Conservation (phyloP, 2,888 invertebrate species). For the Scaptomyza caliginosa region DNA sequence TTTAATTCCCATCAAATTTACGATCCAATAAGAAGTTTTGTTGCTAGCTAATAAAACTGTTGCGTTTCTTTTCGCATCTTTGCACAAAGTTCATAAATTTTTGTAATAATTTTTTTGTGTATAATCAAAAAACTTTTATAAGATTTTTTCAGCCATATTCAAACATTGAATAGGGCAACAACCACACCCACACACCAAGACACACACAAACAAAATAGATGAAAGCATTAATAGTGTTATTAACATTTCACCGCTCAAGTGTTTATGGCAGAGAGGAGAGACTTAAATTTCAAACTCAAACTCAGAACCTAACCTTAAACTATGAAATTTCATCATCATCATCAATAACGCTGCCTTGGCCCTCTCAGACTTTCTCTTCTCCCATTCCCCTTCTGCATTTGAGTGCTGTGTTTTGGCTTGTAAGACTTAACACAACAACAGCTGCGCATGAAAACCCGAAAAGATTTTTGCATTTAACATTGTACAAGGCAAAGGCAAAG, state of each 20-base stretch:
- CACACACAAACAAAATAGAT: background rate
- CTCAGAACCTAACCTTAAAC: conserved; percentile 19
- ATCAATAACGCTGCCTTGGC: conserved; percentile 55
- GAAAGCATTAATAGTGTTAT: conserved; percentile 8
- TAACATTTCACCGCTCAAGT: conserved; percentile 65
- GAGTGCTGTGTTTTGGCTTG: conserved; percentile 36
- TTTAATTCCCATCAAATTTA: background rate
- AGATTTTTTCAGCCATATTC: conserved; percentile 9
- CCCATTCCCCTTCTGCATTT: conserved; percentile 48
- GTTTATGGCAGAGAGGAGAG: conserved; percentile 65
- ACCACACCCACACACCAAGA: background rate
- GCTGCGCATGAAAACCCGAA: conserved; percentile 39
- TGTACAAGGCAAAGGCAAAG: conserved; percentile 34
- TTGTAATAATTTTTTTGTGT: conserved; percentile 1
- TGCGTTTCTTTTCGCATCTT: background rate
- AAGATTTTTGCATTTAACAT: conserved; percentile 67
- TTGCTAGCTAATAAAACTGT: background rate
- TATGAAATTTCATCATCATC: conserved; percentile 62
- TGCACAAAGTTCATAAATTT: background rate
- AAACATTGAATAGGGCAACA: conserved; percentile 61
- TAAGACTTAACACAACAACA: conserved; percentile 51
- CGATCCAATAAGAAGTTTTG: background rate
- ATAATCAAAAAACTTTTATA: conserved; percentile 11
- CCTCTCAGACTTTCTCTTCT: background rate
- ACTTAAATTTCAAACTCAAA: conserved; percentile 11